Base-by-base conservation (phyloP, 2,797 vertebrate genomes). In the Odontamblyopus lacepedii region DNA sequence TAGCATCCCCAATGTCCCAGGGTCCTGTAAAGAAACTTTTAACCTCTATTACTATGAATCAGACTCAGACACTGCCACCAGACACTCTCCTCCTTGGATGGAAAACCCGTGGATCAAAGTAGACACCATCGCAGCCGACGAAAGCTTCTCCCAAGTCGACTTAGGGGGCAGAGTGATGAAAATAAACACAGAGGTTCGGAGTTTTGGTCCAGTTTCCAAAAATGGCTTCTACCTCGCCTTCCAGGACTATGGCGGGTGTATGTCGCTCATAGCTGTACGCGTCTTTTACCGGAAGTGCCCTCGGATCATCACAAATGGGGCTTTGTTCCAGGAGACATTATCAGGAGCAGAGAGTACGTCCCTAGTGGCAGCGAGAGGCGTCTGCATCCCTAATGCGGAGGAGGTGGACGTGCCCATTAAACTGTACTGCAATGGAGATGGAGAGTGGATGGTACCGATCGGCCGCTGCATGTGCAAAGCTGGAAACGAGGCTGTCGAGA, bases 71-170 rank as follows among this genome's bases (percentile, higher is more conserved):
- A 93, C 94, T 0, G 97, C 97, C 86, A 97, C 95, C 72, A 97
- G 96, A 87, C 94, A 87, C 63, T 96, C 95, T 0, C 98, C 98
- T 0, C 93, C 92, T 5, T 99, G 98, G 98, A 99, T 99, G 98
- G 98, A 99, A 89, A 99, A 99, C 29, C 98, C 98, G 0, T 99
- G 97, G 97, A 95, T 95, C 89, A 99, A 99, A 82, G 97, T 99
- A 51, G 98, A 99, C 91, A 99, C 98, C 0, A 99, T 99, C 0
- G 98, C 98, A 0, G 97, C 98, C 0, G 98, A 99, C 0, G 97
- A 99, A 91, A 99, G 98, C 87, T 99, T 99, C 92, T 99, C 98
- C 0, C 97, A 99, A 91, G 98, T 99, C 83, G 98, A 99, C 86
- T 89, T 99, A 0, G 98, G 98, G 0, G 98, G 97, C 6, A 92